A percentile compares a stretch with the other conserved stretches of the same genome.
Evolutionary conservation across 2,113 vertebrate species (phyloP).

Genomic region (Cephalopterus ornatus): DNA sequence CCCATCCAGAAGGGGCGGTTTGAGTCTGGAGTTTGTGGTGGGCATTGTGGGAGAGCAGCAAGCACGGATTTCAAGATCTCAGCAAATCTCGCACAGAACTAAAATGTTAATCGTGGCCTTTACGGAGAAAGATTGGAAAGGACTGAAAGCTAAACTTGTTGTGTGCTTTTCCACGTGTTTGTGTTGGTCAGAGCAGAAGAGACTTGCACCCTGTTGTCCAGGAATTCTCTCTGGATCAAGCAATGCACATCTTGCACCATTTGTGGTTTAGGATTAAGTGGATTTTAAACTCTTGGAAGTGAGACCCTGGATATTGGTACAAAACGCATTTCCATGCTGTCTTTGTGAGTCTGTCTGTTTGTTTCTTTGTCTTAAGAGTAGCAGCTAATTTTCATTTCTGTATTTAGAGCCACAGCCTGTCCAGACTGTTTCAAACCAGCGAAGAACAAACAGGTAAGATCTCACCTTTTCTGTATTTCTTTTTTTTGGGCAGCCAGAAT

Average conservation of each 20-base stretch:
- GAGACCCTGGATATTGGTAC: background rate
- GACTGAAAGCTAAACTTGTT: background rate
- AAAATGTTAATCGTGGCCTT: background rate
- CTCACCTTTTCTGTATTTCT: background rate
- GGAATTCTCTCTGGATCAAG: background rate
- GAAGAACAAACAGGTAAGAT: conserved; percentile 92
- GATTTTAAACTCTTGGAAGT: background rate
- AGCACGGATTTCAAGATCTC: background rate
- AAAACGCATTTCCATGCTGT: background rate
- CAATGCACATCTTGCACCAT: background rate
- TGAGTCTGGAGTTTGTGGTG: background rate
- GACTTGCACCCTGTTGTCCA: background rate
- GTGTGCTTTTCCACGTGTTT: background rate
- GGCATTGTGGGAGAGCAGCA: background rate
- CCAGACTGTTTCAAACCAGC: conserved; percentile 90
- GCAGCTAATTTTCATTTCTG: conserved; percentile 47
- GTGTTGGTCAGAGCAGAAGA: background rate
- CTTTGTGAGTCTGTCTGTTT: background rate
- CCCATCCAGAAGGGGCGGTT: background rate
- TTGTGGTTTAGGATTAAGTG: background rate
- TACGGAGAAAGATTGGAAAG: background rate
- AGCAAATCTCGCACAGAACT: background rate
- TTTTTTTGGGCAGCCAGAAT: background rate
- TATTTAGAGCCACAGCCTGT: conserved; percentile 80
- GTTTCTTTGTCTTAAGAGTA: background rate